A percentile compares a stretch with the other conserved stretches of the same genome.
phyloP scores from a whole-genome alignment of 1,140 invertebrate genomes.

The Sinonovacula constricta region DNA sequence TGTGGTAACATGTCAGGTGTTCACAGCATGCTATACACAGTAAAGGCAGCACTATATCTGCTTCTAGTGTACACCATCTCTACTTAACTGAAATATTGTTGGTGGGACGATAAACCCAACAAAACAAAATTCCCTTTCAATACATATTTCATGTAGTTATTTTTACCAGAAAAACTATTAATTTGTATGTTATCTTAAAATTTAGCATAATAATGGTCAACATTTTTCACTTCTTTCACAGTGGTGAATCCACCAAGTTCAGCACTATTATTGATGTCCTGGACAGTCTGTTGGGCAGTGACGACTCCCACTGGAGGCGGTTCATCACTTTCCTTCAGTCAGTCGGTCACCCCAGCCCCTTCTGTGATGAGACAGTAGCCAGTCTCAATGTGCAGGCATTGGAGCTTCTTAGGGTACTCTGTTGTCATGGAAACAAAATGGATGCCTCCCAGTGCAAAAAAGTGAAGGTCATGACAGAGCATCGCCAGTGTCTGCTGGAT shows the following conservation, averaged over 20 bases:
- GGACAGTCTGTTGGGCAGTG: constrained; percentile 52
- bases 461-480: constrained; percentile 13
- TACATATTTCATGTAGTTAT: background rate
- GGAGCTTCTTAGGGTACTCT: constrained; percentile 2
- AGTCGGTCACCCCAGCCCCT: constrained; percentile 68
- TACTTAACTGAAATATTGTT: too few species aligned
- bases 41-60: too few species aligned
- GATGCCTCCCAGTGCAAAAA: constrained; percentile 1
- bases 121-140: background rate
- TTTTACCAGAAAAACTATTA: background rate
- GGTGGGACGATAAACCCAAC: too few species aligned
- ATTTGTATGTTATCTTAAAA: background rate
- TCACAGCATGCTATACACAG: too few species aligned
- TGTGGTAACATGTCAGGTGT: too few species aligned
- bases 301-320: constrained; percentile 52
- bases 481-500: constrained; percentile 10
- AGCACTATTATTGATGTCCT: constrained; percentile 41
- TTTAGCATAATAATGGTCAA: background rate
- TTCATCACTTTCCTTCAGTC: constrained; percentile 59
- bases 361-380: constrained; percentile 45
- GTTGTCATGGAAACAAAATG: background rate
- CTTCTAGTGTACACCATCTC: too few species aligned
- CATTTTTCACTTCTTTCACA: constrained; percentile 31
- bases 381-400: background rate
- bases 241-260: constrained; percentile 30